A percentile compares a stretch with the other conserved stretches of the same genome.
Conservation (phyloP, 2,797 vertebrate genomes). For the Gambusia yucatana region DNA sequence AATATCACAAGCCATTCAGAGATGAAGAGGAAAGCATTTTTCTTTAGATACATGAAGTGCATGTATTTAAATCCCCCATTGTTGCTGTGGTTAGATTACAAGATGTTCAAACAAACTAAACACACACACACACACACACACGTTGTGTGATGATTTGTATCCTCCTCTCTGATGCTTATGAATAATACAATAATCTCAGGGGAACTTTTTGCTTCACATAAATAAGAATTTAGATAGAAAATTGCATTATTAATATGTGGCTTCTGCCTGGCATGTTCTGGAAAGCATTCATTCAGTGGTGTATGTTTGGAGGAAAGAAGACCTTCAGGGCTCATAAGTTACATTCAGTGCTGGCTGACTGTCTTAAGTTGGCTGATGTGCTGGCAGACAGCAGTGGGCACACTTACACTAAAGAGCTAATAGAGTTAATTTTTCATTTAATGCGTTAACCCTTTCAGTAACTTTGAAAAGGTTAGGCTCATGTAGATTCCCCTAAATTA, state of each 20-base stretch:
- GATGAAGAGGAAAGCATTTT: constrained; percentile 44
- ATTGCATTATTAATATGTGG: constrained; percentile 79
- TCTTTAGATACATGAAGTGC: constrained; percentile 43
- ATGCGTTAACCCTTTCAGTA: background rate
- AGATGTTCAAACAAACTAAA: constrained; percentile 51
- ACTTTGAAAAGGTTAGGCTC: background rate
- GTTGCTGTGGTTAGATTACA: constrained; percentile 7
- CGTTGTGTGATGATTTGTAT: constrained; percentile 74
- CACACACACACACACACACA: constrained; percentile 56
- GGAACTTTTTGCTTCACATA: constrained; percentile 78
- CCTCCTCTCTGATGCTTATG: constrained; percentile 68
- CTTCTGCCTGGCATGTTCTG: constrained; percentile 52
- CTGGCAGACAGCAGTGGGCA: background rate
- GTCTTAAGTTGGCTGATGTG: background rate
- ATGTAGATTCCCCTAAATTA: background rate
- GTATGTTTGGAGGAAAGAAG: constrained; percentile 16
- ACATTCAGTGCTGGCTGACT: background rate
- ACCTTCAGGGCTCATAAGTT: constrained; percentile 28
- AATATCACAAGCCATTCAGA: constrained; percentile 65
- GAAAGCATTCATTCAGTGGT: constrained; percentile 60
- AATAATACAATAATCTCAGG: constrained; percentile 76
- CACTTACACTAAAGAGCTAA: background rate
- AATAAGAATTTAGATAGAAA: constrained; percentile 81
- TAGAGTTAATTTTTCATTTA: background rate
- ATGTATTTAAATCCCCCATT: constrained; percentile 47